Evolutionary conservation across 23 tunicate genomes (phyloP).

Genomic region (Styela plicata): DNA sequence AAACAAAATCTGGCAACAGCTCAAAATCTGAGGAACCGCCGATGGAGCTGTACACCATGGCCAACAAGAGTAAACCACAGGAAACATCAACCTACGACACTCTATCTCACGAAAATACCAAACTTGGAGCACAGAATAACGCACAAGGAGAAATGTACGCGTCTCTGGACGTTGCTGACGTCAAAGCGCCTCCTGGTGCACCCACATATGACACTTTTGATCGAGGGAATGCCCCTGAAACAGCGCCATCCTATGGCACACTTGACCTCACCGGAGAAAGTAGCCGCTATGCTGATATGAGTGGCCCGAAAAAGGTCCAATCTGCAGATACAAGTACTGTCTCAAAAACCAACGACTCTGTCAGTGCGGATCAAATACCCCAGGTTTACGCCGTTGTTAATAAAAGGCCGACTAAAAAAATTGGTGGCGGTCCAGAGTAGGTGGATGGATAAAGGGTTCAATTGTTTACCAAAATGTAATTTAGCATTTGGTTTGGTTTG

Average conservation of each 20-base stretch:
- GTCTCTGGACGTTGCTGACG: background rate
- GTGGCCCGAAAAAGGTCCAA: too few relatives aligned
- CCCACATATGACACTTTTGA: background rate
- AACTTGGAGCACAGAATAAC: background rate
- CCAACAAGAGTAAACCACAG: background rate
- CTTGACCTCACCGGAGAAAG: background rate
- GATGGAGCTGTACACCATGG: background rate
- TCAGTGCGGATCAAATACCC: background rate
- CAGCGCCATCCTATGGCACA: background rate
- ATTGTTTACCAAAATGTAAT: too few relatives aligned
- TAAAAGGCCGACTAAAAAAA: background rate
- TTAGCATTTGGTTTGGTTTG: too few relatives aligned
- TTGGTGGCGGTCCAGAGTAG: too few relatives aligned
- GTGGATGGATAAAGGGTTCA: too few relatives aligned
- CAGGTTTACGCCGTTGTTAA: background rate
- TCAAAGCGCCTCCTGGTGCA: background rate
- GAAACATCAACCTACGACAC: background rate
- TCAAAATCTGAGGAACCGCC: background rate
- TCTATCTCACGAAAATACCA: background rate
- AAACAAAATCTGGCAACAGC: background rate
- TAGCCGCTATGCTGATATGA: too few relatives aligned
- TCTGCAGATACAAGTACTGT: too few relatives aligned
- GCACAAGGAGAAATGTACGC: background rate
- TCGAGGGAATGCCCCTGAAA: background rate
- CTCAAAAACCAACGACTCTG: too few relatives aligned